Percentiles rank a stretch among this genome's conserved stretches.
Conservation (phyloP, 2,113 vertebrate species). For the Apodemus speciosus region DNA sequence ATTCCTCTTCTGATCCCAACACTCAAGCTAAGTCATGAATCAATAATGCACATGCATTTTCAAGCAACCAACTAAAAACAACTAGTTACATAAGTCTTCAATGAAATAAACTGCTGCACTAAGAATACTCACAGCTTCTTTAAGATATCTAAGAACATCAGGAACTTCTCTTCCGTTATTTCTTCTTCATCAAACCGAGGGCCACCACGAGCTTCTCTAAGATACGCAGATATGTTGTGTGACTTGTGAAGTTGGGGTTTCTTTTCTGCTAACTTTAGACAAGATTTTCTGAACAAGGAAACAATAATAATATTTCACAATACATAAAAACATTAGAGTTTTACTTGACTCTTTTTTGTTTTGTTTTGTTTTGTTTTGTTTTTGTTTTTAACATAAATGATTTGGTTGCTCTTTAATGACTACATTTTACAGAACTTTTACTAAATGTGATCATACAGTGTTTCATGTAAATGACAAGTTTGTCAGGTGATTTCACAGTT, state of each 20-base stretch:
- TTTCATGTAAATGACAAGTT: conserved; percentile 21
- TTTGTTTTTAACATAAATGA: conserved; percentile 48
- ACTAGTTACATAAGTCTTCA: neutral
- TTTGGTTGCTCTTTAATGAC: conserved; percentile 53
- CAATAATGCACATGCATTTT: neutral
- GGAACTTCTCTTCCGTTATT: neutral
- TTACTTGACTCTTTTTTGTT: too few species aligned
- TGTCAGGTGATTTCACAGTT: conserved; percentile 26
- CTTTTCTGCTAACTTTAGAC: neutral
- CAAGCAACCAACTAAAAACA: neutral
- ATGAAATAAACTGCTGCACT: neutral
- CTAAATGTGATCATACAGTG: conserved; percentile 47
- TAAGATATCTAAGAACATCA: conserved; percentile 60
- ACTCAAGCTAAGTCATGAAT: neutral
- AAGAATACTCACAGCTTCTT: conserved; percentile 74
- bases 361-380: too few species aligned
- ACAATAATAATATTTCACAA: neutral
- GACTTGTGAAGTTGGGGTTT: neutral
- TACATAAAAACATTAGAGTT: neutral
- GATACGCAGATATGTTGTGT: conserved; percentile 51
- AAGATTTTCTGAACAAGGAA: conserved; percentile 40
- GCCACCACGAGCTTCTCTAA: neutral
- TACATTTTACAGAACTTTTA: conserved; percentile 68
- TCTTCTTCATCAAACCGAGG: neutral
- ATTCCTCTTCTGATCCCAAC: neutral